A percentile compares a stretch with the other conserved stretches of the same genome.
These are phyloP conservation scores for Mycteria americana DNA, from an alignment of 2,797 vertebrate species.

Conservation along the genomic window DNA sequence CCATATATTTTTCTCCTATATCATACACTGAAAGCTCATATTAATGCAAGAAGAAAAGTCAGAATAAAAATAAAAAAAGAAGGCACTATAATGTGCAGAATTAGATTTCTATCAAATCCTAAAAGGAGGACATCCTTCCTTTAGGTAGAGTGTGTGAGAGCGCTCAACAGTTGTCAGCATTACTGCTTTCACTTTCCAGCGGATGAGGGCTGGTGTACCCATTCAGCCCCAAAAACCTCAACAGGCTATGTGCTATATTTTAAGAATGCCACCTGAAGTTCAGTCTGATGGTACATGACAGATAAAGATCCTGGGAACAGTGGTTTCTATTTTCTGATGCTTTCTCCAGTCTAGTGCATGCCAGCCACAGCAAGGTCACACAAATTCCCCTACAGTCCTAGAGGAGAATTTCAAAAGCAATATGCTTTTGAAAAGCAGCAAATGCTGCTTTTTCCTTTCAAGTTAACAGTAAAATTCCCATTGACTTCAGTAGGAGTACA, in stretches of 20 bases:
- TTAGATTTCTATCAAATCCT: background rate
- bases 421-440: too few species aligned
- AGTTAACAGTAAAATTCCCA: background rate
- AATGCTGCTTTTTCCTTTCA: background rate
- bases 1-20: fast-evolving
- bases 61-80: background rate
- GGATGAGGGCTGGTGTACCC: background rate
- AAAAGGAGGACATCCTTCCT: background rate
- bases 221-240: background rate
- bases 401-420: background rate
- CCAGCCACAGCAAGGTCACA: background rate
- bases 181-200: background rate
- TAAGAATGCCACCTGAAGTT: background rate
- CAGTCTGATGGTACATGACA: background rate
- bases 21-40: background rate
- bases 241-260: fast-evolving
- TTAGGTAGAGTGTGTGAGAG: background rate
- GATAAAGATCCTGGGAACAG: background rate
- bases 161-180: background rate
- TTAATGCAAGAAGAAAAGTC: background rate
- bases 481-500: background rate
- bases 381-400: background rate
- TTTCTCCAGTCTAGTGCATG: background rate
- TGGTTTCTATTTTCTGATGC: background rate
- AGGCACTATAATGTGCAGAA: background rate